These are phyloP conservation scores for Thermophis baileyi DNA, from an alignment of 2,113 vertebrate species.

Conservation along the genomic window DNA sequence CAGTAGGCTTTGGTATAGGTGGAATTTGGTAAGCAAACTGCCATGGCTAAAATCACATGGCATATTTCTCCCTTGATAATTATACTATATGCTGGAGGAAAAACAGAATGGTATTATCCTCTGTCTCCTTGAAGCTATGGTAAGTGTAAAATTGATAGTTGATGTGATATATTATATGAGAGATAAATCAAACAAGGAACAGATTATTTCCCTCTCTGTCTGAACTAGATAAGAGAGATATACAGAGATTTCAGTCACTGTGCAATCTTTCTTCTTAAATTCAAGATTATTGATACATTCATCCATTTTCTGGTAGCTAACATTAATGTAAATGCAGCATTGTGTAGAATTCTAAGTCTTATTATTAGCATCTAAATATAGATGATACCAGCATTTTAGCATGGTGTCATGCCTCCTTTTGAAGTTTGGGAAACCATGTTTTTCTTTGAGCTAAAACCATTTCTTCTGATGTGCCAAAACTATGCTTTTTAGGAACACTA, in stretches of 20 bases:
- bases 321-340: not conserved
- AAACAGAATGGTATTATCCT: not conserved
- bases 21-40: not conserved
- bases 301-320: not conserved
- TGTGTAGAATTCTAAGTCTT: not conserved
- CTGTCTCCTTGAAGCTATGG: not conserved
- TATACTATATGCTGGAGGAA: not conserved
- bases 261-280: not conserved
- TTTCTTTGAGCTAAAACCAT: not conserved
- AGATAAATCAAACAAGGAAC: not conserved
- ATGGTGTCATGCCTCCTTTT: not conserved
- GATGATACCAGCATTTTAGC: not conserved
- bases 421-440: not conserved
- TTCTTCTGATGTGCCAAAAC: not conserved
- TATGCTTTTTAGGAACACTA: not conserved
- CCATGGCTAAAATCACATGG: not conserved
- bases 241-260: not conserved
- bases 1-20: not conserved
- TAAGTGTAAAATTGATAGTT: not conserved
- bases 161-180: not conserved
- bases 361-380: not conserved
- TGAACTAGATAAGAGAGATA: not conserved
- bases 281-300: not conserved
- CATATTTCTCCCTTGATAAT: not conserved
- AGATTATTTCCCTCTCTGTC: not conserved